phyloP scores from a whole-genome alignment of 2,113 vertebrate genomes.

The Struthidea cinerea region DNA sequence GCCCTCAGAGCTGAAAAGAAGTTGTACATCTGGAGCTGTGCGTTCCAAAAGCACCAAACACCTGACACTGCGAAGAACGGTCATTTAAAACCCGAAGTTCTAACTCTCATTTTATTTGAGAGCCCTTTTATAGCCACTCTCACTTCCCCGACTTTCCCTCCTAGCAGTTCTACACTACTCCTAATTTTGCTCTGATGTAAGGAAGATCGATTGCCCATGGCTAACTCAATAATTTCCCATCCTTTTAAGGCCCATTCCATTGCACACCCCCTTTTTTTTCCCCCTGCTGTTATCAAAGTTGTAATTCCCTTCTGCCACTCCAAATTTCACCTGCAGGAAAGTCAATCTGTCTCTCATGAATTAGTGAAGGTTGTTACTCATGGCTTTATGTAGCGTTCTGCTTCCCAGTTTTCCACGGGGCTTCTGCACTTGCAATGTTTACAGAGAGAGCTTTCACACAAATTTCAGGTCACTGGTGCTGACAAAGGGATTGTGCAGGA shows the following conservation, averaged over 20 bases:
- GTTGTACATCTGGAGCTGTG: not conserved
- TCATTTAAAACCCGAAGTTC: not conserved
- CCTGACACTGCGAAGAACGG: not conserved
- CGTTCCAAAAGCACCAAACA: not conserved
- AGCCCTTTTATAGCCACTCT: not conserved
- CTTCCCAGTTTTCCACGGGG: not conserved
- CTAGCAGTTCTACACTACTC: not conserved
- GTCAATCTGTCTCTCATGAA: not conserved
- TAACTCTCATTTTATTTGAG: not conserved
- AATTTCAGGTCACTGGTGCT: not conserved
- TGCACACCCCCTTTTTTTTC: accelerated
- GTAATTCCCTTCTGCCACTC: not conserved
- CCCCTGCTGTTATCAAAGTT: not conserved
- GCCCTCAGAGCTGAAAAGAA: not conserved
- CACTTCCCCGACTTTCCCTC: not conserved
- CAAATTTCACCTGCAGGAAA: not conserved
- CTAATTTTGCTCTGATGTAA: not conserved
- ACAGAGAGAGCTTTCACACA: not conserved
- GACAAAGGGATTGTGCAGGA: not conserved
- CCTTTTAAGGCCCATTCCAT: not conserved
- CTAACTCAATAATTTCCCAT: not conserved
- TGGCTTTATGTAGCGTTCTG: not conserved
- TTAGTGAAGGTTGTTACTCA: not conserved
- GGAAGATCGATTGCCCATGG: not conserved
- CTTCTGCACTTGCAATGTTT: not conserved